Evolutionary conservation across 2,113 vertebrate species (phyloP), one percentile per base, ranked within the genome.

Genomic region (Cromileptes altivelis): DNA sequence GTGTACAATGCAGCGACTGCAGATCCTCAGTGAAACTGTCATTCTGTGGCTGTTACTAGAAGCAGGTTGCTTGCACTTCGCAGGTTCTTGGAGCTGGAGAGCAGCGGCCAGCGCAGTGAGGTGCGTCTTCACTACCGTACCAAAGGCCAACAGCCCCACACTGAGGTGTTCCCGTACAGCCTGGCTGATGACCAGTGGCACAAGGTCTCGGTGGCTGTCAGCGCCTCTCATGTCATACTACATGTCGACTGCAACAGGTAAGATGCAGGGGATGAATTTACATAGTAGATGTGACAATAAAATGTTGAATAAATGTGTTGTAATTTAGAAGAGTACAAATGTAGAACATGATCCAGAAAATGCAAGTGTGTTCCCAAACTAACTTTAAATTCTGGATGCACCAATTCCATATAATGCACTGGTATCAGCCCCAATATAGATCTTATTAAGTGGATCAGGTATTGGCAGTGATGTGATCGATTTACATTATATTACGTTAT

Each of bases 171-270:
- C 90, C 98, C 98, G 2, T 99, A 99, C 86, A 97, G 96, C 91
- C 93, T 99, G 92, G 98, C 97, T 37, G 98, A 99, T 82, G 95
- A 96, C 88, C 98, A 97, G 94, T 99, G 98, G 98, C 98, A 99
- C 94, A 97, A 97, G 75, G 95, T 99, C 69, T 98, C 98, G 15
- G 91, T 99, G 87, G 96, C 97, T 57, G 91, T 99, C 91, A 99
- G 98, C 78, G 98, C 98, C 50, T 98, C 98, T 72, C 98, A 99
- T 30, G 90, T 99, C 92, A 95, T 98, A 80, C 95, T 99, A 64
- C 96, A 98, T 1, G 91, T 99, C 7, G 98, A 99, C 94, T 99
- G 98, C 92, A 99, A 99, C 96, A 98, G 97, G 98, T 99, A 94
- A 93, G 95, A n/a, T 1, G 21, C 63, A 45, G 63, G 3, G 0